Base-by-base conservation (phyloP, 2,888 invertebrate genomes). In the Odiellus spinosus region DNA sequence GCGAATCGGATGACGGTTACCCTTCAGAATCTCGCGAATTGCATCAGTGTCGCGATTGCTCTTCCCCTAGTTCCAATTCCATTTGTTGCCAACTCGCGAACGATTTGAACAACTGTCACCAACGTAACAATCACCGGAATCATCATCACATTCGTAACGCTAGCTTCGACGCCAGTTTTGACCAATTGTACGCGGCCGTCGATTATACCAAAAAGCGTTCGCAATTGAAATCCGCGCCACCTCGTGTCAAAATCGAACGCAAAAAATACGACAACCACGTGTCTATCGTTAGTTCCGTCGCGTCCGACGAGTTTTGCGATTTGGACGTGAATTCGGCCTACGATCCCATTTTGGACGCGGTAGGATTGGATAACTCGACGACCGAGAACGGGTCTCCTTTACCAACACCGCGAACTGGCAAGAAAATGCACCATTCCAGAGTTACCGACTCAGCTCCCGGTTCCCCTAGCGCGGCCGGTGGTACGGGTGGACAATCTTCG, bases 321-420 rank as follows among this genome's bases (percentile, higher is more conserved):
- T 44, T 51, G 15, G 51, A 55, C n/a, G 26, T 38, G 6, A 44
- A 47, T 43, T 40, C 44, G 17, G 42, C 46, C 21, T 63, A 63
- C 3, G 56, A 60, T 34, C 60, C 63, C 26, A 64, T 63, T 51
- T 64, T 63, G 1, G 63, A 61, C 18, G 62, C 66, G 41, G 71
- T 69, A 50, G 65, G 61, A 53, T 58, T 60, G 55, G 64, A 61
- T 48, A 26, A 26, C 8, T 26, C 26, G 5, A 63, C 67, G 17
- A 64, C 65, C 4, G 59, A 61, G 47, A 62, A 61, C 52, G 54
- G 64, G 20, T 62, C 63, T 40, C 65, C 67, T 12, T 26, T 26
- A 26, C 26, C 26, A 6, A 26, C 26, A 4, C 26, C 26, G 26
- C 26, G 26, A 26, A 26, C 26, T 8, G 8, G 26, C 8, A 26